These are phyloP conservation scores for Cryptocheilus praepositus DNA, from an alignment of 2,888 invertebrate genomes.

Conservation along the genomic window DNA sequence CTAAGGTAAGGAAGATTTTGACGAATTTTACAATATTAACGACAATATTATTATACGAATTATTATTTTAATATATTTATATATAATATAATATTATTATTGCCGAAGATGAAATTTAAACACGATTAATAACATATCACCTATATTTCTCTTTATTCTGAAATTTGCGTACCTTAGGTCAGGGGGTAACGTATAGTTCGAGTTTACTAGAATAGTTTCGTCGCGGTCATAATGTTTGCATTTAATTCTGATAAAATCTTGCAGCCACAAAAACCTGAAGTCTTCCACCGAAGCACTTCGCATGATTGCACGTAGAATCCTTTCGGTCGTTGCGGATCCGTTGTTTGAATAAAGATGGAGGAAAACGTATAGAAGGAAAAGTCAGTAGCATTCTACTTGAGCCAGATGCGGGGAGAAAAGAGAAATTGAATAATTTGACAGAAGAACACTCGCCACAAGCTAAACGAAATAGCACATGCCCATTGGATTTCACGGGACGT, in stretches of 20 bases:
- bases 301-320: not conserved
- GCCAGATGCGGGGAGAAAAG: conserved; percentile 14
- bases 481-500: conserved; percentile 69
- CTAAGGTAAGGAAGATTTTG: too few relatives aligned
- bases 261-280: not conserved
- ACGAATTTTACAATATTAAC: too few relatives aligned
- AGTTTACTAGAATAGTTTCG: not conserved
- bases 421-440: conserved; percentile 27
- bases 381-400: not conserved
- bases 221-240: not conserved
- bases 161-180: too few relatives aligned
- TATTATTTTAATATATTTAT: too few relatives aligned
- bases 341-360: not conserved
- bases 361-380: not conserved
- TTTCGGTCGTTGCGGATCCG: not conserved
- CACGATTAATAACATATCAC: too few relatives aligned
- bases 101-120: too few relatives aligned
- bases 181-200: too few relatives aligned
- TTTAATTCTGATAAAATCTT: not conserved
- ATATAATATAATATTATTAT: too few relatives aligned
- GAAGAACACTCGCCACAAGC: conserved; percentile 60
- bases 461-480: conserved; percentile 72
- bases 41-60: too few relatives aligned
- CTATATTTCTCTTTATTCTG: too few relatives aligned
- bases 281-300: not conserved